Percentiles rank a stretch among this genome's conserved stretches.
phyloP scores from a whole-genome alignment of 2,113 vertebrate genomes.

The Pleuronectes platessa region DNA sequence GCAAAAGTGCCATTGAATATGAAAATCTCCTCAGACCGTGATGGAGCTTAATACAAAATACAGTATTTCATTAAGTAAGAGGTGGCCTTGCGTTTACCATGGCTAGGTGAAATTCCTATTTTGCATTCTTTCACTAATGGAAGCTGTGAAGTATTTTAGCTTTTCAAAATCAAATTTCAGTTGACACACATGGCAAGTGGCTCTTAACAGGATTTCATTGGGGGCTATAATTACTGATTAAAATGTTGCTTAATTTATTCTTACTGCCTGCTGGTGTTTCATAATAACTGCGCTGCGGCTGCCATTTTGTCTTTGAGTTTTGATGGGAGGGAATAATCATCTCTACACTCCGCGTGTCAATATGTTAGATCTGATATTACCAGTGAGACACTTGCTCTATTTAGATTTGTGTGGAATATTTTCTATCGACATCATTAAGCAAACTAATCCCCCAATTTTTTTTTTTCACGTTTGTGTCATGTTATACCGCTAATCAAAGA shows the following conservation, averaged over 20 bases:
- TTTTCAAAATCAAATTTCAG: constrained; percentile 77
- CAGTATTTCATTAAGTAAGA: constrained; percentile 69
- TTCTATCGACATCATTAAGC: not conserved
- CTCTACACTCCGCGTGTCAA: constrained; percentile 39
- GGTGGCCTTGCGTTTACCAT: constrained; percentile 60
- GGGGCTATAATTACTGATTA: constrained; percentile 75
- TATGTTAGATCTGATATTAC: constrained; percentile 43
- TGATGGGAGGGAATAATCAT: constrained; percentile 65
- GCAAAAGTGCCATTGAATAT: constrained; percentile 71
- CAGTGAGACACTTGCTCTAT: constrained; percentile 19
- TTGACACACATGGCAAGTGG: constrained; percentile 74
- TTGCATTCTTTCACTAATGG: constrained; percentile 64
- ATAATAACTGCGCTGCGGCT: constrained; percentile 46
- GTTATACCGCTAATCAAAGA: not conserved
- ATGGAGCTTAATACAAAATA: constrained; percentile 67
- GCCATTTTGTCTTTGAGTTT: constrained; percentile 64
- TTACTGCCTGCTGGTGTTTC: constrained; percentile 64
- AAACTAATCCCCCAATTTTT: not conserved
- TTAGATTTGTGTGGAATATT: constrained; percentile 6
- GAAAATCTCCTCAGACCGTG: constrained; percentile 67
- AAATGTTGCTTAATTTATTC: constrained; percentile 78
- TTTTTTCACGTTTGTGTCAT: not conserved
- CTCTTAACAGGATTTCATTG: constrained; percentile 76
- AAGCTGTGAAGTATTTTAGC: constrained; percentile 70
- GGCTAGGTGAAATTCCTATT: constrained; percentile 67